Base-by-base conservation (phyloP, 2,888 invertebrate species). In the Bombylius major region DNA sequence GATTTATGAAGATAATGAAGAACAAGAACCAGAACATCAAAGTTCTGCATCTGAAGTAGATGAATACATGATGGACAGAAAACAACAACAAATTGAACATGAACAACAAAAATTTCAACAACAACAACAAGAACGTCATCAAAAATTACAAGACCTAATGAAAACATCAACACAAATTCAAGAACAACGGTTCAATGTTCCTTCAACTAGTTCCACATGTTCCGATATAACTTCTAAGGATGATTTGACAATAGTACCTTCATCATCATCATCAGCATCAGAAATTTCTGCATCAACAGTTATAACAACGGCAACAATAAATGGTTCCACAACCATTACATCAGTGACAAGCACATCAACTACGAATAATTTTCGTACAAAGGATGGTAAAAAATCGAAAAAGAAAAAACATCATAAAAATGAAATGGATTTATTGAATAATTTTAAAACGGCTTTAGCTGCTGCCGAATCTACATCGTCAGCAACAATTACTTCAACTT, bases 1-100 rank as follows among this genome's bases (percentile, higher is more conserved):
- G 86, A 90, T 90, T 64, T 89, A 89, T 84, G 89, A 89, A 71
- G 87, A 87, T 64, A 83, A 86, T 12, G 88, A 89, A 71, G 89
- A 89, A 64, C 61, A 61, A 49, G 61, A 64, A 49, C 60, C 60
- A 11, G 71, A 72, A 23, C 76, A 75, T 55, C 77, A 76, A 0
- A 76, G 76, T 47, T 67, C 68, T 44, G 62, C 66, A 52, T 64
- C 66, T 36, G 67, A 70, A 62, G 59, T 67, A 34, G 65, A 64
- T 61, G 68, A 75, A 65, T 76, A 76, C 63, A 76, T 80, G 52
- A 75, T 78, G 61, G 58, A 59, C 34, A 55, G n/a, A 54, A 59
- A 52, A 51, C 58, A 53, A 49, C 39, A 50, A 47, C 56, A 51
- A 36, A 45, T 49, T 49, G n/a, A 51, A 48, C 54, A 53, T 36